Percentiles rank a stretch among this genome's conserved stretches.
Evolutionary conservation across 2,797 vertebrate genomes (phyloP).

Genomic region (Clarias pachynema): DNA sequence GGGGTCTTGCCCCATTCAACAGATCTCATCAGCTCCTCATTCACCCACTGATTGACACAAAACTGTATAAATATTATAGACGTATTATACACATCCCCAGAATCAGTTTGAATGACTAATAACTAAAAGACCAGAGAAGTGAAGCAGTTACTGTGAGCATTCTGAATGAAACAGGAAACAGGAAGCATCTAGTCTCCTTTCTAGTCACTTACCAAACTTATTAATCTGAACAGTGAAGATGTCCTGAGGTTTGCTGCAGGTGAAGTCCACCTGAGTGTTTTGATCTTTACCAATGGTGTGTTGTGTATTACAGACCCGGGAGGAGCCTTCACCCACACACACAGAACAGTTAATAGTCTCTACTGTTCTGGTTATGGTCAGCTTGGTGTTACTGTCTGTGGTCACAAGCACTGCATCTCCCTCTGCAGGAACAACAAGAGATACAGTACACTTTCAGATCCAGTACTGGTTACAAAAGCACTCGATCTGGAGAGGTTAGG

Average conservation of each 20-base stretch:
- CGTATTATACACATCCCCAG: neutral
- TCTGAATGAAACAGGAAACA: neutral
- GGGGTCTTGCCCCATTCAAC: neutral
- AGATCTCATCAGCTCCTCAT: neutral
- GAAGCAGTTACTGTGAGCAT: neutral
- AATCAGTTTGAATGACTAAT: neutral
- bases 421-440: constrained; percentile 52
- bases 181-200: neutral
- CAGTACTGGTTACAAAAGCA: neutral
- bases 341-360: constrained; percentile 62
- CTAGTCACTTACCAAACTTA: constrained; percentile 66
- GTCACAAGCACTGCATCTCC: constrained; percentile 58
- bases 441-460: neutral
- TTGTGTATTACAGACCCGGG: constrained; percentile 14
- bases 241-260: constrained; percentile 68
- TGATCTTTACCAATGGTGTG: neutral
- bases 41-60: neutral
- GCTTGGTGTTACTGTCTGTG: constrained; percentile 59
- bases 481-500: neutral
- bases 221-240: constrained; percentile 71
- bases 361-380: constrained; percentile 53
- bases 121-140: neutral
- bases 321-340: constrained; percentile 56
- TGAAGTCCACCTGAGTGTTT: constrained; percentile 66
- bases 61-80: neutral